Percentiles rank a stretch among this genome's conserved stretches.
These are phyloP conservation scores for Channa argus DNA, from an alignment of 2,113 vertebrate species.

Conservation along the genomic window DNA sequence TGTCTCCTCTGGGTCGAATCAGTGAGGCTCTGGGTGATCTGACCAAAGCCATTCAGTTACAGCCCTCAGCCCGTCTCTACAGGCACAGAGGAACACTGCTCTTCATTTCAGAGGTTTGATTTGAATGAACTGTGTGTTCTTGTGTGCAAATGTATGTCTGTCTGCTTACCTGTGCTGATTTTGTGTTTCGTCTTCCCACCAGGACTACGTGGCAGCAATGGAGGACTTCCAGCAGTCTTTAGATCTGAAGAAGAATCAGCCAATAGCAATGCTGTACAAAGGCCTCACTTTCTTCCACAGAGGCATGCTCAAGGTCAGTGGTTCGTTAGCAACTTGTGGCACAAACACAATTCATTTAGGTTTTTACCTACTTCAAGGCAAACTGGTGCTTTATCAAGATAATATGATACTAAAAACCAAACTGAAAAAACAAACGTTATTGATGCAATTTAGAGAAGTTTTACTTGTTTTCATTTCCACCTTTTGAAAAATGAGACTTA, in stretches of 20 bases:
- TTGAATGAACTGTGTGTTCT: not conserved
- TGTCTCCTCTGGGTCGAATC: slow-evolving; percentile 95
- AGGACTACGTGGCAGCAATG: slow-evolving; percentile 96
- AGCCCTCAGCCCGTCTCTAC: slow-evolving; percentile 94
- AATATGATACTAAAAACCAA: too few species aligned
- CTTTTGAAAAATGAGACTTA: not conserved
- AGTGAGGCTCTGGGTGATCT: slow-evolving; percentile 94
- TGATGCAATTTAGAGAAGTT: too few species aligned
- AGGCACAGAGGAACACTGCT: slow-evolving; percentile 94
- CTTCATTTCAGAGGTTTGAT: slow-evolving; percentile 96
- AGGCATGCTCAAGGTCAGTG: slow-evolving; percentile 92
- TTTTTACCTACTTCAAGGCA: not conserved
- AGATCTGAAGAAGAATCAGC: slow-evolving; percentile 96
- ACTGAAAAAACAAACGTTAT: too few species aligned
- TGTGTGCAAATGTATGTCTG: not conserved
- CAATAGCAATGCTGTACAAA: slow-evolving; percentile 96
- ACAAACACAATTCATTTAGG: not conserved
- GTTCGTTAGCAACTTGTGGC: not conserved
- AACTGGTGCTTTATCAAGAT: not conserved
- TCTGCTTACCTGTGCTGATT: not conserved
- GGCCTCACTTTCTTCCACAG: slow-evolving; percentile 98
- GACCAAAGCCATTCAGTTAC: slow-evolving; percentile 95
- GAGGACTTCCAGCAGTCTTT: slow-evolving; percentile 96
- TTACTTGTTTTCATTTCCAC: not conserved
- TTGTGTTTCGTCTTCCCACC: not conserved